A percentile compares a stretch with the other conserved stretches of the same genome.
Conservation (phyloP, 1,140 invertebrate species). For the Acromyrmex charruanus region DNA sequence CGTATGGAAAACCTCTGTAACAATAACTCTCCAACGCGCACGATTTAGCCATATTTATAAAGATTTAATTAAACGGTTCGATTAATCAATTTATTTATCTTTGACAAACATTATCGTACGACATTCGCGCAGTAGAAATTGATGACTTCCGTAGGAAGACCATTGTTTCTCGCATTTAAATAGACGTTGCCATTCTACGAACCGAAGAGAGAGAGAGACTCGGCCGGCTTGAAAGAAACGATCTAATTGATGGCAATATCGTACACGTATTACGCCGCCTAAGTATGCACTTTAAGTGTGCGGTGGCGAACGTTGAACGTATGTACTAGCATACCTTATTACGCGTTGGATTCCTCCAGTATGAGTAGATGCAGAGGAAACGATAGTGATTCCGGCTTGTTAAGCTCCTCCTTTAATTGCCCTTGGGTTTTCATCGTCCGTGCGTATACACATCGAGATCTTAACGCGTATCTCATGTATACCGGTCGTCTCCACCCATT, state of each 20-base stretch:
- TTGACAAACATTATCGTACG: no score
- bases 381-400: conserved; percentile 84
- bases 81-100: neutral
- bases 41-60: neutral
- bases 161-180: conserved; percentile 43
- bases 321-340: conserved; percentile 76
- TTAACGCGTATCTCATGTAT: conserved; percentile 63
- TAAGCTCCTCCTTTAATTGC: conserved; percentile 84
- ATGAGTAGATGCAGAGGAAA: conserved; percentile 83
- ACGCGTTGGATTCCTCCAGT: conserved; percentile 80
- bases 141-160: conserved; percentile 20
- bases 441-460: conserved; percentile 77
- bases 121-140: neutral
- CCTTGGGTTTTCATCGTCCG: conserved; percentile 81
- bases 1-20: neutral
- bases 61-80: neutral
- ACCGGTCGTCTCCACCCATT: conserved; percentile 4
- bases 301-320: conserved; percentile 70
- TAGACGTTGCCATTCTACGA: neutral
- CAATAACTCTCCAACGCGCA: neutral
- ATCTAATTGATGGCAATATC: conserved; percentile 72
- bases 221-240: conserved; percentile 39
- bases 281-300: conserved; percentile 70
- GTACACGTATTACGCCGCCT: conserved; percentile 67
- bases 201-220: conserved; percentile 8